Evolutionary conservation across 92 coral and sea anemone species (phyloP), one percentile per base, ranked within the genome.

Genomic region (Epizoanthus fatuus): DNA sequence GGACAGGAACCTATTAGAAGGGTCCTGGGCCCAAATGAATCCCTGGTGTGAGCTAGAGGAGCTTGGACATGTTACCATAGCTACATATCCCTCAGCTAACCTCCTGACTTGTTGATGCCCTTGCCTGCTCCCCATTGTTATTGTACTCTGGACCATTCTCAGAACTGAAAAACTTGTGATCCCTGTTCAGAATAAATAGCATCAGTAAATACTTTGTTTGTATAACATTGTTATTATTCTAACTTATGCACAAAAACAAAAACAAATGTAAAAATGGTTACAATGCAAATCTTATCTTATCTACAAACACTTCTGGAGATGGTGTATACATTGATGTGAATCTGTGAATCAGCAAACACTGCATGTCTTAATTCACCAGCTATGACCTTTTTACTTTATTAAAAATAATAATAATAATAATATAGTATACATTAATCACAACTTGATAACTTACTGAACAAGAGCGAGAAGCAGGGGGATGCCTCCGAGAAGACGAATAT

Each of bases 401-500:
- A 17, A 20, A n/a, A 4, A 59, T 14, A 17, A 59, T 59, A 59
- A n/a, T 62, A 19, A 62, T 15, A 63, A 62, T 62, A 62, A 62
- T 62, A 62, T 19, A 19, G 17, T 9, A 7, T 2, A 63, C 13
- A 63, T 19, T 63, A 20, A 63, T 63, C 15, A 19, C 53, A 35
- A 56, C 70, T 29, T 20, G 59, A 32, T 25, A 40, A 84, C 99
- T 91, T 83, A 97, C 99, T 97, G 97, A n/a, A 97, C 74, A 20
- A 95, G 90, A 16, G 98, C 93, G 22, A 97, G 92, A 7, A 97
- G 86, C 16, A 97, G 94, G 4, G 99, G 99, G 22, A 97, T 95
- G 57, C 99, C 99, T 32, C 99, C 99, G n/a, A 97, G 93, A 39
- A 97, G 94, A 58, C 99, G 84, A 75, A 97, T 91, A 74, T 97